Percentiles rank a stretch among this genome's conserved stretches.
phyloP scores from a whole-genome alignment of 2,113 vertebrate species.

The mouse (Mus musculus) region GRCm39 chr6:26147501-26148000 shows the following conservation, averaged over 20 bases:
- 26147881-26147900: not conserved
- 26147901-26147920: not conserved
- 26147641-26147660: not conserved
- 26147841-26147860: not conserved
- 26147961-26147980: not conserved
- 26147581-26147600: not conserved
- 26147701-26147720: not conserved
- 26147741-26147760: not conserved
- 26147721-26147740: not conserved
- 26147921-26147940: not conserved
- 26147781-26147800: conserved; percentile 4
- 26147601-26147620: not conserved
- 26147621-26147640: not conserved
- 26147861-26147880: not conserved
- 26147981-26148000: not conserved
- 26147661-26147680: not conserved
- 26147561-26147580: not conserved
- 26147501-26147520: not conserved
- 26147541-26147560: not conserved
- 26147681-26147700: not conserved
- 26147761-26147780: not conserved
- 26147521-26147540: not conserved
- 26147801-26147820: not conserved
- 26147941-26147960: not conserved
- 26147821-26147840: not conserved